Evolutionary conservation across 2,113 vertebrate genomes (phyloP), one percentile per base, ranked within the genome.

Genomic region (Istiophorus platypterus): DNA sequence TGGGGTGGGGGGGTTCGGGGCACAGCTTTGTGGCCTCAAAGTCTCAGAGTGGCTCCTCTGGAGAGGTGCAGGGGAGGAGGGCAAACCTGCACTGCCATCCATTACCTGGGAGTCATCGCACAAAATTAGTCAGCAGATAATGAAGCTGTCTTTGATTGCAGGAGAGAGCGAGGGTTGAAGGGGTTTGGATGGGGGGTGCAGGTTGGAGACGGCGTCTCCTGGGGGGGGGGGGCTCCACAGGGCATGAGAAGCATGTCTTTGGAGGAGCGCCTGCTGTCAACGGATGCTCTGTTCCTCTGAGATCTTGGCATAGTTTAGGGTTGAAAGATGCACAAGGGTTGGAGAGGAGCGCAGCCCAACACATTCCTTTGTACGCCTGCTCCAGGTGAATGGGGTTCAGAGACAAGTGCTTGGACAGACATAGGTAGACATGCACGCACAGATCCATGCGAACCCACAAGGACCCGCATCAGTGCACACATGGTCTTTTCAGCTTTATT

Each of bases 111-210:
- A 90, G 95, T 94, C 91, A 88, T 95, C 94, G 85, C 76, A 65
- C 80, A 89, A 92, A 96, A 95, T 96, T 95, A 95, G 92, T 94
- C 93, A 93, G 87, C 88, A 95, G 94, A 92, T 96, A 96, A 97
- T 96, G 95, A 96, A 96, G 94, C 90, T 94, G 94, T 94, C 94
- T 93, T 92, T 95, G 95, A 96, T 95, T 76, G 29, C 91, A 91
- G 72, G 66, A 49, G 72, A 45, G 68, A 78, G 74, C n/a, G 31
- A 31, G 41, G 74, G 76, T 37, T 49, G 74, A 80, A 49, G 59
- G 67, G 78, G 66, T 56, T 51, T 65, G 73, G 68, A 42, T 69
- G 84, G 82, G 2, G 26, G 47, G 66, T 34, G 31, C 6, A 6
- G 6, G 3, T 34, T 76, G 63, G 52, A 54, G 3, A 34, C 15